A percentile compares a stretch with the other conserved stretches of the same genome.
phyloP scores from a whole-genome alignment of 2,113 vertebrate species.

The Phalacrocorax aristotelis region DNA sequence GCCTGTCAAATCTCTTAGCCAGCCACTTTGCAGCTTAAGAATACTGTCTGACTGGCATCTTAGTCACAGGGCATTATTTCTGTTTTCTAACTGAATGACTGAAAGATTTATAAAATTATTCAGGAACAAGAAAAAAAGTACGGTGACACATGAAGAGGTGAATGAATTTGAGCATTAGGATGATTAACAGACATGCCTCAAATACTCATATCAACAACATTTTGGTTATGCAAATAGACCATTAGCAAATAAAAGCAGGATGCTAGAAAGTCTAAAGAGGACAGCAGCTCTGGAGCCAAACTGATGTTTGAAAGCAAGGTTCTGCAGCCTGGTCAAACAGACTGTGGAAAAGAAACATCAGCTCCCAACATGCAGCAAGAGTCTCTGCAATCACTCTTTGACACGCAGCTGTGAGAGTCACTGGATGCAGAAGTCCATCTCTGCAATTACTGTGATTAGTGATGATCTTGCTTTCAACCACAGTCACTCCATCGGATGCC shows the following conservation, averaged over 20 bases:
- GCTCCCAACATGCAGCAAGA: not conserved
- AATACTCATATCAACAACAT: not conserved
- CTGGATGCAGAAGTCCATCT: not conserved
- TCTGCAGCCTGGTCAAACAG: not conserved
- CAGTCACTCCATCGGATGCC: not conserved
- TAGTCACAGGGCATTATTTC: not conserved
- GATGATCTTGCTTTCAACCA: not conserved
- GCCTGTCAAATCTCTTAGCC: not conserved
- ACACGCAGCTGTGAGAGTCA: not conserved
- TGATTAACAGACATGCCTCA: not conserved
- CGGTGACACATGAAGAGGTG: not conserved
- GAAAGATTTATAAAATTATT: not conserved
- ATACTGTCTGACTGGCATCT: not conserved
- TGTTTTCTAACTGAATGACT: not conserved
- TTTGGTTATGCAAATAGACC: not conserved
- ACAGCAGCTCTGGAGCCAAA: not conserved
- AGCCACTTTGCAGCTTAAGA: not conserved
- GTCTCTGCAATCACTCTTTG: not conserved
- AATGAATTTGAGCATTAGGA: not conserved
- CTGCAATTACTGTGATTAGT: not conserved
- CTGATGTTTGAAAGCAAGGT: not conserved
- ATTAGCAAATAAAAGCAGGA: slow-evolving; percentile 23
- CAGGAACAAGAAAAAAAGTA: not conserved
- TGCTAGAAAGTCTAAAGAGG: not conserved
- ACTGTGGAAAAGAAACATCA: not conserved